Conservation (phyloP, 2,888 invertebrate species). For the Dynastes hyllus region DNA sequence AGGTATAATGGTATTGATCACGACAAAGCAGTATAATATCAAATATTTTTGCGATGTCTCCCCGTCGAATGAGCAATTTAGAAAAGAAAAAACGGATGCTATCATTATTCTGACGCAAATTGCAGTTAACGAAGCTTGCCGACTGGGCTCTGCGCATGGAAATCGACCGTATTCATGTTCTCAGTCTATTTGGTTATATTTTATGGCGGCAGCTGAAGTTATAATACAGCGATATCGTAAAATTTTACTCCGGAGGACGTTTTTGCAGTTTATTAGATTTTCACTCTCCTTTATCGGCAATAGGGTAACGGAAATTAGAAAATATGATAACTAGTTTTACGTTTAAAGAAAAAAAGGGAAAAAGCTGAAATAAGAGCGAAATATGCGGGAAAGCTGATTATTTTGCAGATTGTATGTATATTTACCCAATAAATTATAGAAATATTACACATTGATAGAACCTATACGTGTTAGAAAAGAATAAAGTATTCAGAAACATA, state of each 20-base stretch:
- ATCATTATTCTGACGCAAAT: constrained; percentile 26
- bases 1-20: background rate
- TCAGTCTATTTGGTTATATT: constrained; percentile 22
- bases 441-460: no score
- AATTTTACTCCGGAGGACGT: background rate
- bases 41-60: constrained; percentile 9
- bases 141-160: background rate
- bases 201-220: constrained; percentile 17
- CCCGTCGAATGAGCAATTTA: constrained; percentile 12
- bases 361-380: background rate
- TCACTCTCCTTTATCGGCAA: constrained; percentile 6
- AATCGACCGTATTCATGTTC: constrained; percentile 16
- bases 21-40: background rate
- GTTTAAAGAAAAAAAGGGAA: background rate
- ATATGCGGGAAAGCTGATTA: background rate
- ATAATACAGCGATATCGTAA: constrained; percentile 14
- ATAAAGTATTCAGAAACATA: no score
- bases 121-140: background rate
- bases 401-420: no score
- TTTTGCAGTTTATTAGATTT: constrained; percentile 21
- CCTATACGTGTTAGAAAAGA: no score
- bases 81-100: constrained; percentile 24
- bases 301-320: constrained; percentile 13
- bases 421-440: no score
- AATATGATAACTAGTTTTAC: constrained; percentile 18